These are phyloP conservation scores for Agonopterix subpropinquella DNA, from an alignment of 2,888 invertebrate genomes.

Conservation along the genomic window DNA sequence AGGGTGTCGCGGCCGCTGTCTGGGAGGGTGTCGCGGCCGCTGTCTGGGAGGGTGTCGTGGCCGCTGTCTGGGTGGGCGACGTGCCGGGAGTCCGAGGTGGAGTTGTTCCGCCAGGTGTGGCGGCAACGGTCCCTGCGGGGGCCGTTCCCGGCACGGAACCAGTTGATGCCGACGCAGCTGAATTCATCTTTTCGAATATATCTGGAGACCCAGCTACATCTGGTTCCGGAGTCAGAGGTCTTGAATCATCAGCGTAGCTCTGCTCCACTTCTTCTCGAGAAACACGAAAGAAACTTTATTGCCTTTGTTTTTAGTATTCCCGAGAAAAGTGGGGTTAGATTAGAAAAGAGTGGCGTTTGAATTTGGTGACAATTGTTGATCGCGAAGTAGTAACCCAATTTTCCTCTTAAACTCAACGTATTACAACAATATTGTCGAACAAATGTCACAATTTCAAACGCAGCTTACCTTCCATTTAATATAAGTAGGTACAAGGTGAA, in stretches of 20 bases:
- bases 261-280: constrained; percentile 50
- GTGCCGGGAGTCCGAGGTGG: background rate
- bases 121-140: background rate
- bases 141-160: background rate
- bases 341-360: constrained; percentile 7
- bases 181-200: background rate
- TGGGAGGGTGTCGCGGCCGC: no score
- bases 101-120: background rate
- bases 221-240: background rate
- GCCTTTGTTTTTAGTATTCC: constrained; percentile 10
- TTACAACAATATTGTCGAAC: constrained; percentile 25
- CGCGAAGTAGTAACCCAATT: constrained; percentile 8
- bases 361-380: constrained; percentile 43
- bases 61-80: background rate
- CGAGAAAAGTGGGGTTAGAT: constrained; percentile 29
- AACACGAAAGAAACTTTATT: constrained; percentile 12
- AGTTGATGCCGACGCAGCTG: background rate
- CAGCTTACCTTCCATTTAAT: constrained; percentile 26
- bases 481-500: constrained; percentile 5
- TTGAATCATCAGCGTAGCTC: constrained; percentile 23
- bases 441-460: constrained; percentile 47
- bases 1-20: no score
- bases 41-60: background rate
- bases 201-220: background rate
- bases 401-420: constrained; percentile 13